Base-by-base conservation (phyloP, 1,140 invertebrate species). In the Sinonovacula constricta region DNA sequence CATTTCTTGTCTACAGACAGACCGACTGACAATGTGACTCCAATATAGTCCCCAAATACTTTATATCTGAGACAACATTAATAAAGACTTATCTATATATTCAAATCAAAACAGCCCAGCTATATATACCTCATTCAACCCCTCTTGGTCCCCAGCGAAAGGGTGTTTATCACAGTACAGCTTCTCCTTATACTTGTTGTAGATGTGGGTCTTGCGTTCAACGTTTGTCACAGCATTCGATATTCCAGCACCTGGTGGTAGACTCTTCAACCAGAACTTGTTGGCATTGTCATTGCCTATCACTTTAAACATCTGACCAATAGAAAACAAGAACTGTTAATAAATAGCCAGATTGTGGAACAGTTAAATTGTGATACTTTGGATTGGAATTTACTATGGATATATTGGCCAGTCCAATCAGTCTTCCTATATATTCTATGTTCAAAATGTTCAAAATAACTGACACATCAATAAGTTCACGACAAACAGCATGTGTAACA, bases 241-340 rank as follows among this genome's bases (percentile, higher is more conserved):
- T 26, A 77, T 77, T 10, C 51, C 34, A 18, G 24, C 12, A 18
- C 62, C 34, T 22, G 74, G 53, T 10, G 62, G 31, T 26, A 68
- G 34, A 30, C 68, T 77, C 51, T 57, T 59, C 26, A 60, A 26
- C 74, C 74, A 77, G 22, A 77, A 77, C 30, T 77, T 57, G 49
- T 77, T 77, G 22, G 62, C 74, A 60, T 77, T 77, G 10, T 77
- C 65, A 68, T 77, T 77, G 7, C 74, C 74, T 31, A 77, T 77
- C 36, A 67, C 74, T n/a, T 77, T 68, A 22, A 68, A 77, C 63
- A 74, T 53, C 70, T 74, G 59, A 24, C 22, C 30, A 68, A 15
- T 28, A 67, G 31, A 28, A 0, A 53, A 3, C 45, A n/a, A 12
- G n/a, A n/a, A n/a, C 45, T 49, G 10, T 49, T 12, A 49, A 10